phyloP scores from a whole-genome alignment of 2,888 invertebrate species.

The Pemphredon lugubris region DNA sequence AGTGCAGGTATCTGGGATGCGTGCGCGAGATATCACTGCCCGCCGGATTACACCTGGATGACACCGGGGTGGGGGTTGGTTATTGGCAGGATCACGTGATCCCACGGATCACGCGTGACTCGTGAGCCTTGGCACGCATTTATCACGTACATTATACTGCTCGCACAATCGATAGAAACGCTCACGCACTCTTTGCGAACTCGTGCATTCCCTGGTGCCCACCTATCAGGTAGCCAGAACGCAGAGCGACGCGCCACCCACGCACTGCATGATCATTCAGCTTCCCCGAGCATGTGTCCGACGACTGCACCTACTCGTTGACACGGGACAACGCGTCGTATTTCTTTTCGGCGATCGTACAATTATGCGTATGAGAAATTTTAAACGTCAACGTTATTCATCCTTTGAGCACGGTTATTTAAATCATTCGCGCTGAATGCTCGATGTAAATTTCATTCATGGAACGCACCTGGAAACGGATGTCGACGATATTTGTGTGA shows the following conservation, averaged over 20 bases:
- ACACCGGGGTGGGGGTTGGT: slow-evolving; percentile 9
- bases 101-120: slow-evolving; percentile 56
- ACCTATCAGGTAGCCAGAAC: slow-evolving; percentile 48
- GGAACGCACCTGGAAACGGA: no score
- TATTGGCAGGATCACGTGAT: slow-evolving; percentile 51
- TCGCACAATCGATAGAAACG: slow-evolving; percentile 52
- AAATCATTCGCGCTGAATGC: no score
- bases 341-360: slow-evolving; percentile 26
- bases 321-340: slow-evolving; percentile 31
- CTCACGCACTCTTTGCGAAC: slow-evolving; percentile 43
- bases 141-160: slow-evolving; percentile 52
- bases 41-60: neutral
- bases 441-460: no score
- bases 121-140: slow-evolving; percentile 73
- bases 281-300: slow-evolving; percentile 35
- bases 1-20: slow-evolving; percentile 14
- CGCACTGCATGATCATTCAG: slow-evolving; percentile 52
- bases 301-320: slow-evolving; percentile 49
- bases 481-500: no score
- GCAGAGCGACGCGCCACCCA: slow-evolving; percentile 45
- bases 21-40: neutral
- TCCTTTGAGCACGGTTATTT: no score
- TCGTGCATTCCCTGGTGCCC: slow-evolving; percentile 45
- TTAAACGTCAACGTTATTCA: neutral
- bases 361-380: slow-evolving; percentile 17